These are phyloP conservation scores for Dasypogon diadema DNA, from an alignment of 2,888 invertebrate species.

Conservation along the genomic window DNA sequence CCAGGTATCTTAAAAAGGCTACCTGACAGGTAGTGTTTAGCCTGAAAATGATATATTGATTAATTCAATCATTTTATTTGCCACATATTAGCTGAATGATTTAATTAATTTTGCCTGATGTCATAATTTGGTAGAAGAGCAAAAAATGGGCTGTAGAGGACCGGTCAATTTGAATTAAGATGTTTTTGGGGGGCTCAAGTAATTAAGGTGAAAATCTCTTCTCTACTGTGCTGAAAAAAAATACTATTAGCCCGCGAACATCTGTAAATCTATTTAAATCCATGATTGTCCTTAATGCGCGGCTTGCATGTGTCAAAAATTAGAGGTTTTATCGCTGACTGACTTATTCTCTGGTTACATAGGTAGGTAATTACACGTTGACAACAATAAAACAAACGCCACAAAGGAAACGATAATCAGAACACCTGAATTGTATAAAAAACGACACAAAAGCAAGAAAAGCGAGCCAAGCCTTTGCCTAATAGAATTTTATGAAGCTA, in stretches of 20 bases:
- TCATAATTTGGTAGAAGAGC: neutral
- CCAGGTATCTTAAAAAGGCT: constrained; percentile 29
- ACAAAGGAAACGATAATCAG: neutral
- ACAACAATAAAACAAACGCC: neutral
- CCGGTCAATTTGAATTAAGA: no score
- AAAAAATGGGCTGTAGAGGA: no score
- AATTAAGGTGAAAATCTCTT: no score
- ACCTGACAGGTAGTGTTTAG: constrained; percentile 50
- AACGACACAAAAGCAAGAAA: neutral
- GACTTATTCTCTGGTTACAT: neutral
- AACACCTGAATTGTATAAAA: neutral
- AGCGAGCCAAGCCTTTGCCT: neutral
- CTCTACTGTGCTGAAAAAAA: no score
- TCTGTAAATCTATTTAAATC: no score
- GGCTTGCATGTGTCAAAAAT: no score
- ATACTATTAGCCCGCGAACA: no score
- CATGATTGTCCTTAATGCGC: no score
- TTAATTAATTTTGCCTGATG: constrained; percentile 24
- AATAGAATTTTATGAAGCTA: constrained; percentile 15
- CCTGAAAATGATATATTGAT: constrained; percentile 49
- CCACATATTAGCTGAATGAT: neutral
- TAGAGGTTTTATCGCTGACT: no score
- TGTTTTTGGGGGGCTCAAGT: no score
- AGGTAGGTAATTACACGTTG: neutral
- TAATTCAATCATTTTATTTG: constrained; percentile 47